Evolutionary conservation across 1,140 invertebrate species (phyloP), one percentile per base, ranked within the genome.

Genomic region (Zeugodacus cucurbitae): DNA sequence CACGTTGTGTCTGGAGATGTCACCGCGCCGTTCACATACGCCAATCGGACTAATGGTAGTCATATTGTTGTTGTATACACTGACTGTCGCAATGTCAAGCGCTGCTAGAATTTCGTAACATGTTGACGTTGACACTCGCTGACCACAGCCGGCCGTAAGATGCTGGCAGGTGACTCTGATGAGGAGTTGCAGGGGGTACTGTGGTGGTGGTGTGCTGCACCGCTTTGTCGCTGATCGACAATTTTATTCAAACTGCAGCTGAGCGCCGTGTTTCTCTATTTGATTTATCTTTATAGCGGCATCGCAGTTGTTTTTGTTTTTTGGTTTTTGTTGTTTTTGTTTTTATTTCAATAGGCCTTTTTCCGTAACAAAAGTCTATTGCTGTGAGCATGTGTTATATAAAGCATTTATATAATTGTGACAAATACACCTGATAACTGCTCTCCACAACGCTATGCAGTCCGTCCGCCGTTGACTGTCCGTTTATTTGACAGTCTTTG

Each of bases 21-120:
- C 74, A 82, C 74, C 22, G 67, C 8, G 67, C 64, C 7, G 20
- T 22, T 22, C 34, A 74, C 67, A 41, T 74, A 4, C 17, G 37
- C 67, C 34, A 48, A 78, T 11, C 22, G 37, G 22, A 54, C 41
- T 29, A 74, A 41, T 74, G 37, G 70, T 22, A 37, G 37, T 41
- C 10, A 32, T 41, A 20, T 74, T 29, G 22, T 82, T 11, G 11
- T 26, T 82, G 41, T n/a, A 82, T 54, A 26, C 74, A 7, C 1
- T 82, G 41, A 82, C 22, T 82, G 74, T 82, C 74, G 41, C 41
- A 54, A 54, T 82, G 74, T 82, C 74, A 82, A 82, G 41, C 74
- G 74, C 41, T 54, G 41, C 74, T 48, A 82, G 74, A 82, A 54
- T 82, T 82, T 54, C 74, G 74, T 82, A 54, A 82, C 44, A 82